Evolutionary conservation across 1,140 invertebrate species (phyloP), one percentile per base, ranked within the genome.

Genomic region (Asbolus verrucosus): DNA sequence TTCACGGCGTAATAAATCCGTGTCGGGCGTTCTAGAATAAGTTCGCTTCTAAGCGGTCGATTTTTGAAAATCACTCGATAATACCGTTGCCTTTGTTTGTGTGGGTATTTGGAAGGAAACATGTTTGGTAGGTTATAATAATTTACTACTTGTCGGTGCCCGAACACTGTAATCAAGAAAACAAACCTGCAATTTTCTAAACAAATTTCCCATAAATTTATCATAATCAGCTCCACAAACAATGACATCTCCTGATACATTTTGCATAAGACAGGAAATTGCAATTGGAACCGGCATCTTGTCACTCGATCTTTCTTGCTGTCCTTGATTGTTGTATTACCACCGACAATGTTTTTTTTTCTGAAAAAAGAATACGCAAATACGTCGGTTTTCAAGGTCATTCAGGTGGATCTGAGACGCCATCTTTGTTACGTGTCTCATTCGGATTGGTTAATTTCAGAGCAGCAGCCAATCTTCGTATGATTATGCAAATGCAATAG

Each of bases 171-270:
- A 54, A 54, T 54, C 46, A 54, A 13, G 4, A 18, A n/a, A 27
- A 27, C 46, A 27, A 54, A 54, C 46, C 46, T 2, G 21, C 21
- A 54, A 54, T 54, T 54, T 54, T 54, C 46, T 27, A 15, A 54
- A 54, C 46, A 54, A 54, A 54, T 54, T 54, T 54, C 46, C 46
- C 46, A 54, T 54, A 54, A 54, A 54, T 54, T 54, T 24, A 27
- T 27, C 18, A 54, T 54, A 27, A 54, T 54, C 21, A 54, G 11
- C 5, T 13, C 21, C 46, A 27, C 21, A 54, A 27, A 54, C 46
- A 27, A 50, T 50, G 43, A 50, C 43, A 50, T 50, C 46, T 54
- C n/a, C 21, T 50, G n/a, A 27, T 2, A 11, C 11, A 27, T 9
- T 27, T 36, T 11, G 33, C 33, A 19, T 24, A n/a, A 50, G 21